phyloP scores from a whole-genome alignment of 53 echinoderm and acorn worm genomes.

The Crossaster papposus region DNA sequence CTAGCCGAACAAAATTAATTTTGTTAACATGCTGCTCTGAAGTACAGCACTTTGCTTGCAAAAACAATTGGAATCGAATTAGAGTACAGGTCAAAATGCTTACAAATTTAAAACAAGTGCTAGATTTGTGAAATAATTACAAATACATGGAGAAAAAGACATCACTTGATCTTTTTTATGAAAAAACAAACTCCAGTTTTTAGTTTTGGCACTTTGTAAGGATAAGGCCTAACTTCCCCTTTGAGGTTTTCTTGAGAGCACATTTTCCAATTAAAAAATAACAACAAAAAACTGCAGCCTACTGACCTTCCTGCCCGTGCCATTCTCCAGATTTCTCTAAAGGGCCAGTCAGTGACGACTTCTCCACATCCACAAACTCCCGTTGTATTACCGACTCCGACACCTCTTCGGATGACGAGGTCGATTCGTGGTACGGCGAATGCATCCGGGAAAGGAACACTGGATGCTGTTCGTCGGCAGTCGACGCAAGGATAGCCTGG shows the following conservation, averaged over 20 bases:
- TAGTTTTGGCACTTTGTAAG: too few relatives aligned
- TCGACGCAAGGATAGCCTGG: conserved; percentile 30
- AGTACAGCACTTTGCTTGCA: too few relatives aligned
- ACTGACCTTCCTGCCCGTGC: conserved; percentile 37
- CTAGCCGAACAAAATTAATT: background rate
- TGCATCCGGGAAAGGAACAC: conserved; percentile 25
- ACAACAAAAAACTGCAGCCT: too few relatives aligned
- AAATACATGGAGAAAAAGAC: too few relatives aligned
- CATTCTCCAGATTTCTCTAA: conserved; percentile 1
- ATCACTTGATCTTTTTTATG: too few relatives aligned
- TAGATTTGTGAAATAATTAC: too few relatives aligned
- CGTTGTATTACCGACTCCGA: conserved; percentile 8
- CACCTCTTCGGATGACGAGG: background rate
- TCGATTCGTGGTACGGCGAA: background rate
- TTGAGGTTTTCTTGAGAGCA: background rate
- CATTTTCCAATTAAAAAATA: background rate
- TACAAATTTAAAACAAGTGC: too few relatives aligned
- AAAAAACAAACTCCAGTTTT: too few relatives aligned
- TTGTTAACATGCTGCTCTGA: too few relatives aligned
- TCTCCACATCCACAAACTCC: conserved; percentile 29
- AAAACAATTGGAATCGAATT: too few relatives aligned
- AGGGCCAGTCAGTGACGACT: background rate
- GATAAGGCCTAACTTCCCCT: background rate
- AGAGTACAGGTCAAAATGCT: too few relatives aligned
- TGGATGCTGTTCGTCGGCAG: conserved; percentile 5